phyloP scores from a whole-genome alignment of 2,888 invertebrate genomes.

The Apoda limacodes region DNA sequence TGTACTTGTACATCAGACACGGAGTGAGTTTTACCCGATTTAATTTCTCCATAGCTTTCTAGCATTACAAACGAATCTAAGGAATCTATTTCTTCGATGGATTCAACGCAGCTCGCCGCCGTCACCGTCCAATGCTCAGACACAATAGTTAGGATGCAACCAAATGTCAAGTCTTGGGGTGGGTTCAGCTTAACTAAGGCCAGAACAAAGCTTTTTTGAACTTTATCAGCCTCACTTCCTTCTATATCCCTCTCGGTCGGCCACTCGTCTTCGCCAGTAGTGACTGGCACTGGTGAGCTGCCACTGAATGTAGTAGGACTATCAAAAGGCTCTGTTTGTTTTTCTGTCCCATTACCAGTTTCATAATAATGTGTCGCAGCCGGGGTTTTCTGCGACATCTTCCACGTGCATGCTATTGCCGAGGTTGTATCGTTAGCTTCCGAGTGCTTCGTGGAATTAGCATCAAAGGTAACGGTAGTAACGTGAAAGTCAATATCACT shows the following conservation, averaged over 20 bases:
- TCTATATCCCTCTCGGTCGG: slow-evolving; percentile 18
- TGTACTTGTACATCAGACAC: slow-evolving; percentile 38
- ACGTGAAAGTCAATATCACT: neutral
- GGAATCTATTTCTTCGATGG: slow-evolving; percentile 44
- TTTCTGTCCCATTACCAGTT: slow-evolving; percentile 1
- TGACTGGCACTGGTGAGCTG: slow-evolving; percentile 12
- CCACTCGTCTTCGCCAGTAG: neutral
- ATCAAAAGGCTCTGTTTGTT: neutral
- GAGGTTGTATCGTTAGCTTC: slow-evolving; percentile 18
- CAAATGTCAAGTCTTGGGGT: slow-evolving; percentile 34
- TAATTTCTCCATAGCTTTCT: slow-evolving; percentile 27
- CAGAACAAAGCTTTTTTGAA: slow-evolving; percentile 24
- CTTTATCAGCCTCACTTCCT: slow-evolving; percentile 23
- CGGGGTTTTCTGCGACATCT: slow-evolving; percentile 34
- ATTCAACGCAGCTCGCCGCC: slow-evolving; percentile 49
- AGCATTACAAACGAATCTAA: slow-evolving; percentile 45
- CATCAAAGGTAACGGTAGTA: neutral
- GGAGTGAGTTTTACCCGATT: slow-evolving; percentile 24
- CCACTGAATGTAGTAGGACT: slow-evolving; percentile 1
- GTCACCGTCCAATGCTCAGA: slow-evolving; percentile 40
- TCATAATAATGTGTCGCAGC: slow-evolving; percentile 32
- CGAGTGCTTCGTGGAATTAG: neutral
- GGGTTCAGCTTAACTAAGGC: slow-evolving; percentile 42
- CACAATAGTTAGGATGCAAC: slow-evolving; percentile 44
- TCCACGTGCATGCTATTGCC: slow-evolving; percentile 39